Evolutionary conservation across 2,797 vertebrate genomes (phyloP).

Genomic region (Macropus fuliginosus): DNA sequence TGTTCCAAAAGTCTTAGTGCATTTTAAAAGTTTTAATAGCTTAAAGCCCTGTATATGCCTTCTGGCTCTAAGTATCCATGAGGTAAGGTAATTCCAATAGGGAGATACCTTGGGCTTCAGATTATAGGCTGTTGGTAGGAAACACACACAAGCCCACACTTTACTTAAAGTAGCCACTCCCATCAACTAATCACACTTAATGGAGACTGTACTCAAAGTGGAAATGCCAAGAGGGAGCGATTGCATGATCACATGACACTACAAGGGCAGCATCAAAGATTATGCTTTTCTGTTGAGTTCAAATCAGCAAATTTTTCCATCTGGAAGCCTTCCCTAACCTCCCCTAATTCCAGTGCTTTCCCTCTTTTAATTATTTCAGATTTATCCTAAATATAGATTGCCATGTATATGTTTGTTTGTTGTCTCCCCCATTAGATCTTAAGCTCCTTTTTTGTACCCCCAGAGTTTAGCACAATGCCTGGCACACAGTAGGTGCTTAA

Average conservation of each 20-base stretch:
- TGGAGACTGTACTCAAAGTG: background rate
- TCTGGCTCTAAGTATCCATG: background rate
- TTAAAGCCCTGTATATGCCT: background rate
- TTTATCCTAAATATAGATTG: background rate
- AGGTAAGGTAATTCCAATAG: background rate
- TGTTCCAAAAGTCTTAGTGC: background rate
- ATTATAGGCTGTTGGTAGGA: background rate
- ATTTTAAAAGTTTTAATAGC: background rate
- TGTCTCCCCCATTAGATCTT: background rate
- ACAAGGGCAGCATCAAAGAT: background rate
- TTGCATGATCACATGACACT: background rate
- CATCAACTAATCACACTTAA: background rate
- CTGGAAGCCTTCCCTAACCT: background rate
- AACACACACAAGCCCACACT: background rate
- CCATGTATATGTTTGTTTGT: background rate
- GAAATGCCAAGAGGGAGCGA: background rate
- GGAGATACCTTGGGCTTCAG: background rate
- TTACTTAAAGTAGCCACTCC: background rate
- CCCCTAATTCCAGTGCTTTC: background rate
- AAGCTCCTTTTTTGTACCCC: background rate
- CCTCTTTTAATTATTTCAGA: background rate
- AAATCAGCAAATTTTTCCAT: background rate
- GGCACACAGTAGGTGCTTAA: background rate
- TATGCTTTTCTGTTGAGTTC: background rate
- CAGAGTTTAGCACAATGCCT: background rate